Conservation (phyloP, 2,113 vertebrate genomes). For the Sinocyclocheilus maitianheensis region DNA sequence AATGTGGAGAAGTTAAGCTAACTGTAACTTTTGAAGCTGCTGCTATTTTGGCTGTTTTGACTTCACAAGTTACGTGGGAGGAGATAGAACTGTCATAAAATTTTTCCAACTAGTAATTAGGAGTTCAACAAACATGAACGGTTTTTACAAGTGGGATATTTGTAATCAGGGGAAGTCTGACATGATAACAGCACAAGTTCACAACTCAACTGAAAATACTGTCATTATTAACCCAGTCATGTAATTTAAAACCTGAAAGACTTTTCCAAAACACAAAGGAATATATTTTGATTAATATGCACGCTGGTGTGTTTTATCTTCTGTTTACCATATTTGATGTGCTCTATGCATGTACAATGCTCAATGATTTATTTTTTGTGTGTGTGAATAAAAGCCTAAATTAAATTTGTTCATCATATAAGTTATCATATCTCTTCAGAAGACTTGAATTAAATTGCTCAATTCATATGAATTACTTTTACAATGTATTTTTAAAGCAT, state of each 20-base stretch:
- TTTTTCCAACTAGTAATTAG: slow-evolving; percentile 15
- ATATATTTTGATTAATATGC: not conserved
- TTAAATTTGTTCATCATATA: not conserved
- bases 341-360: not conserved
- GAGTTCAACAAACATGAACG: slow-evolving; percentile 5
- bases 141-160: not conserved
- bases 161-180: not conserved
- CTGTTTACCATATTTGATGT: not conserved
- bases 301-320: not conserved
- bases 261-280: not conserved
- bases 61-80: not conserved
- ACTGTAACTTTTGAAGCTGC: not conserved
- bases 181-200: not conserved
- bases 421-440: not conserved
- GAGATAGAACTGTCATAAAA: not conserved
- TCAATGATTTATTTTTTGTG: not conserved
- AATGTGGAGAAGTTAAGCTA: not conserved
- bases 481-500: not conserved
- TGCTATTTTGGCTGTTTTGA: not conserved
- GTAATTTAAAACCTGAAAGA: not conserved
- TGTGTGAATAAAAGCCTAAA: not conserved
- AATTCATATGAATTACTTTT: not conserved
- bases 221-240: not conserved
- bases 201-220: not conserved
- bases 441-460: not conserved